A percentile compares a stretch with the other conserved stretches of the same genome.
Evolutionary conservation across 2,888 invertebrate species (phyloP).

Genomic region (Graphium colonna): DNA sequence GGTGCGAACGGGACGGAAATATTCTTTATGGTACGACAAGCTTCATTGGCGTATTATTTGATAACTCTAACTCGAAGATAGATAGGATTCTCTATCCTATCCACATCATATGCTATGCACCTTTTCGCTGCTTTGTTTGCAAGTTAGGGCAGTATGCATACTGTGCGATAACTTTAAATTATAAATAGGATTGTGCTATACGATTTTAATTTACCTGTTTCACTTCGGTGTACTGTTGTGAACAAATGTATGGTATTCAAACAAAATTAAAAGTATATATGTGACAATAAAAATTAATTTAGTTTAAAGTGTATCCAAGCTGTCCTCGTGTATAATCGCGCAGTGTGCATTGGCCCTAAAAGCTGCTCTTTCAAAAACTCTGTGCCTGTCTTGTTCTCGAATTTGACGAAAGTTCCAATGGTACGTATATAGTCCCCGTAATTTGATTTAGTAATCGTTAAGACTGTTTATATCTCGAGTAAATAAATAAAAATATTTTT

Average conservation of each 20-base stretch:
- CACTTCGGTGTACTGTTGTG: too few species aligned
- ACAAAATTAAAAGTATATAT: neutral
- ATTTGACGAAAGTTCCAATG: conserved; percentile 3
- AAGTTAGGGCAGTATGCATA: conserved; percentile 1
- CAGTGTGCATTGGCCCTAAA: conserved; percentile 8
- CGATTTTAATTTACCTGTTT: too few species aligned
- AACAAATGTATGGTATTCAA: too few species aligned
- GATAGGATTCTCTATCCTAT: too few species aligned
- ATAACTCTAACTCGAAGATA: too few species aligned
- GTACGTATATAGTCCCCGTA: conserved; percentile 1
- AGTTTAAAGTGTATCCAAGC: neutral
- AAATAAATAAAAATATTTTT: conserved; percentile 15
- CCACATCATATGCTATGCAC: neutral
- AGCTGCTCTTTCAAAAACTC: neutral
- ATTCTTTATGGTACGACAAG: too few species aligned
- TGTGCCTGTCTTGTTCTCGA: conserved; percentile 1
- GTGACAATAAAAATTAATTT: conserved; percentile 8
- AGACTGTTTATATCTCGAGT: conserved; percentile 16
- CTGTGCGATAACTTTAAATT: neutral
- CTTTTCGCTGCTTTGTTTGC: neutral
- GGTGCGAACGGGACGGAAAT: too few species aligned
- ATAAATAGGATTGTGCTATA: too few species aligned
- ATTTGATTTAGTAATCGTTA: conserved; percentile 10
- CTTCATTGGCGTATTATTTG: too few species aligned
- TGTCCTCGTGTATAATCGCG: neutral